A percentile compares a stretch with the other conserved stretches of the same genome.
Conservation (phyloP, 2,888 invertebrate genomes). For the Aporophyla lueneburgensis region DNA sequence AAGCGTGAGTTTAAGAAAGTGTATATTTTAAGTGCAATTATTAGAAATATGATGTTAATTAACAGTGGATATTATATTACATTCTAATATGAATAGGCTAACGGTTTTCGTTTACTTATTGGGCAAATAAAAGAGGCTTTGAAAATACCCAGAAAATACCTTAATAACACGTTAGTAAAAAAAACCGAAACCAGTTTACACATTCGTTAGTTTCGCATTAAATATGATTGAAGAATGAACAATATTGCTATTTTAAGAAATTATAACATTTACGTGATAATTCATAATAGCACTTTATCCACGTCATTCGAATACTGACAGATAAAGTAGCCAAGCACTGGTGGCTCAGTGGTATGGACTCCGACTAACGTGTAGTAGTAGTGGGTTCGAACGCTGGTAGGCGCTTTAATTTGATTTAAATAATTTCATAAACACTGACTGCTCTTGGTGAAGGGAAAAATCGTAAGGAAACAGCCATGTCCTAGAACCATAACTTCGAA, state of each 20-base stretch:
- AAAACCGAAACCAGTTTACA: slow-evolving; percentile 13
- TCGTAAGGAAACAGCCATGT: too few relatives aligned
- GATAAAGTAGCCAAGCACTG: too few relatives aligned
- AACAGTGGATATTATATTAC: not conserved
- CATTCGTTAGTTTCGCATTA: not conserved
- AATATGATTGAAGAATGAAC: slow-evolving; percentile 1
- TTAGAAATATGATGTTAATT: not conserved
- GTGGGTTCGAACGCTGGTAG: too few relatives aligned
- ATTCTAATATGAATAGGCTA: not conserved
- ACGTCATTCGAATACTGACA: not conserved
- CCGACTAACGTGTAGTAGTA: too few relatives aligned
- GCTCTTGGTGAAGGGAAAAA: too few relatives aligned
- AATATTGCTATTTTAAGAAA: slow-evolving; percentile 3
- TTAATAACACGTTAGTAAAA: not conserved
- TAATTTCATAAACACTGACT: too few relatives aligned
- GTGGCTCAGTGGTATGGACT: too few relatives aligned
- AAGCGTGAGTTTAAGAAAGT: too few relatives aligned
- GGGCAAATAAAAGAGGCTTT: not conserved
- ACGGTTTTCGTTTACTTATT: not conserved
- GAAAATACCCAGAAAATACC: not conserved
- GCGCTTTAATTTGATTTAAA: too few relatives aligned
- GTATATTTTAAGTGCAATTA: not conserved
- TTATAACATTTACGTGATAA: slow-evolving; percentile 5
- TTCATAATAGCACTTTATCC: not conserved
- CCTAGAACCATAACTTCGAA: too few relatives aligned